A percentile compares a stretch with the other conserved stretches of the same genome.
Conservation (phyloP, 92 coral and sea anemone species). For the Parazoanthus atlanticus region DNA sequence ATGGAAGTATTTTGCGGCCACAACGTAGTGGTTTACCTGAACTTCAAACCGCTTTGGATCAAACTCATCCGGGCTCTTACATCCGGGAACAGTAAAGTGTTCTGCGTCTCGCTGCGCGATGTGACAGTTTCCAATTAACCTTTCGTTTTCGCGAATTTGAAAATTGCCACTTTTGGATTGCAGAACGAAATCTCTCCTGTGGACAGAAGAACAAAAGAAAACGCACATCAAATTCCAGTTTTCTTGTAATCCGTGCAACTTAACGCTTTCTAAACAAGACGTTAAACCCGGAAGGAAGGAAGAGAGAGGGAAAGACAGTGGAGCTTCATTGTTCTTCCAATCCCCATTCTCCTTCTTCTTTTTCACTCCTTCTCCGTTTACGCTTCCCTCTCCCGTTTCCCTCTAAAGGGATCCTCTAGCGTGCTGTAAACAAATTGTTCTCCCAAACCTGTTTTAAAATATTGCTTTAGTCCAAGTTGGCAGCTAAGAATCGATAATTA, state of each 20-base stretch:
- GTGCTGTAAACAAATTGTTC: no score
- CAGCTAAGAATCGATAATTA: no score
- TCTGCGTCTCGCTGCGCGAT: constrained; percentile 82
- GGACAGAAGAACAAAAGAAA: neutral
- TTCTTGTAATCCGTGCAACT: no score
- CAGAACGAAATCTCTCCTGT: constrained; percentile 65
- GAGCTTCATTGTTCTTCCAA: no score
- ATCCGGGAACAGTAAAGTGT: constrained; percentile 66
- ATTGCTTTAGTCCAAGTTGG: no score
- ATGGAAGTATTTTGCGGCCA: neutral
- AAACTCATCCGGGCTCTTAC: constrained; percentile 72
- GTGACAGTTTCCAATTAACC: constrained; percentile 76
- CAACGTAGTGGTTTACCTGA: constrained; percentile 36
- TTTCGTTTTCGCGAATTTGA: constrained; percentile 66
- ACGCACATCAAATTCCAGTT: neutral
- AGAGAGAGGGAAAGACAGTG: no score
- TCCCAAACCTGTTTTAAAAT: no score
- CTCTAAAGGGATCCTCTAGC: no score
- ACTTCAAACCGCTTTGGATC: constrained; percentile 57
- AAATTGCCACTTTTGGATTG: constrained; percentile 70
- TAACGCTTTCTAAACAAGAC: neutral
- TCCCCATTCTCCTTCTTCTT: no score
- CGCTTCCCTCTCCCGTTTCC: no score
- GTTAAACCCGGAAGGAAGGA: neutral
- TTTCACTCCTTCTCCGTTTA: no score